phyloP scores from a whole-genome alignment of 2,888 invertebrate genomes.

The Nymphalis c-album region DNA sequence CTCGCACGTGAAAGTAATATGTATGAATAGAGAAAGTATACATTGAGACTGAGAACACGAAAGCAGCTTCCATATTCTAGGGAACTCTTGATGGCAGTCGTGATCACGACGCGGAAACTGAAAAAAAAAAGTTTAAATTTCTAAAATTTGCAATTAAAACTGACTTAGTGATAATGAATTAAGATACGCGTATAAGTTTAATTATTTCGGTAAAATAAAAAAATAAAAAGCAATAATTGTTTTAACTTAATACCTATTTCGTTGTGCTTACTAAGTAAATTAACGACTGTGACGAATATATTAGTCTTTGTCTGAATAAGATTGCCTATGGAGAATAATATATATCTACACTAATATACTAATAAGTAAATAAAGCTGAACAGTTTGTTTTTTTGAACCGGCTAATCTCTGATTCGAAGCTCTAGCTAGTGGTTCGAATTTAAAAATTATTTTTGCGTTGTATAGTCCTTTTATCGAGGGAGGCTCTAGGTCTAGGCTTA shows the following conservation, averaged over 20 bases:
- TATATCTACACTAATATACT: too few relatives aligned
- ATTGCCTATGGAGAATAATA: too few relatives aligned
- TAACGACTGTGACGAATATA: too few relatives aligned
- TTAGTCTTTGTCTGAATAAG: too few relatives aligned
- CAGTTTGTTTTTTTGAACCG: too few relatives aligned
- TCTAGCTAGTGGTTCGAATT: too few relatives aligned
- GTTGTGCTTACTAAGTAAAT: too few relatives aligned
- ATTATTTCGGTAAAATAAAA: background rate
- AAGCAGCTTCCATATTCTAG: slow-evolving; percentile 36
- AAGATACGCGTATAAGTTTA: slow-evolving; percentile 1
- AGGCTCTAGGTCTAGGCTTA: too few relatives aligned
- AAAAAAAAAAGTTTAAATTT: slow-evolving; percentile 21
- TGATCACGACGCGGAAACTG: slow-evolving; percentile 25
- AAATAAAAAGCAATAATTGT: background rate
- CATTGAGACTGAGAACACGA: slow-evolving; percentile 45
- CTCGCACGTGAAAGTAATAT: slow-evolving; percentile 64
- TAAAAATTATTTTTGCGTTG: too few relatives aligned
- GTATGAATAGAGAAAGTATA: slow-evolving; percentile 76
- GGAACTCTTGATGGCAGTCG: slow-evolving; percentile 15
- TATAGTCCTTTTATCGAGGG: too few relatives aligned
- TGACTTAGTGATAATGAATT: slow-evolving; percentile 8
- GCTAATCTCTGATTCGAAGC: too few relatives aligned
- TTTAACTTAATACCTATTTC: background rate
- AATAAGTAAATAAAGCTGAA: too few relatives aligned
- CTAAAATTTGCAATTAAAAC: slow-evolving; percentile 32